phyloP scores from a whole-genome alignment of 2,888 invertebrate genomes.

The Apoda limacodes region DNA sequence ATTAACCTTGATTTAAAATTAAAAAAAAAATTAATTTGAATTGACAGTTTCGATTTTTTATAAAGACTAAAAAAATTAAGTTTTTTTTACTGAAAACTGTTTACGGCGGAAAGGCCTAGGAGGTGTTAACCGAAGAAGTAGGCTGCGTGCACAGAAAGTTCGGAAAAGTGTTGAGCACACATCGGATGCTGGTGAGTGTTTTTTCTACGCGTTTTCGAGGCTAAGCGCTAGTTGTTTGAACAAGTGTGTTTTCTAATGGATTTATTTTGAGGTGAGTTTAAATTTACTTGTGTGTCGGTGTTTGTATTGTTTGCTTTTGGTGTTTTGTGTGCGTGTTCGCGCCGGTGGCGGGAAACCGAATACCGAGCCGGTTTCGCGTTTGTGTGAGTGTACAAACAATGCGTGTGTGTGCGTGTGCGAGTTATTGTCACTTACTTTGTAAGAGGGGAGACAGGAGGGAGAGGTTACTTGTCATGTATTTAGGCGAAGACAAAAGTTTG shows the following conservation, averaged over 20 bases:
- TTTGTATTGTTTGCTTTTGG: constrained; percentile 65
- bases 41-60: too few relatives aligned
- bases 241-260: constrained; percentile 72
- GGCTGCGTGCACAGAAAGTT: constrained; percentile 56
- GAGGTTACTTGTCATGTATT: constrained; percentile 66
- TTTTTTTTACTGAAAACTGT: too few relatives aligned
- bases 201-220: constrained; percentile 70
- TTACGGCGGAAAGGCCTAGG: constrained; percentile 45
- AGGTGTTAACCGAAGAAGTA: constrained; percentile 42
- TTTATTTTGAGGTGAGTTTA: constrained; percentile 71
- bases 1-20: constrained; percentile 24
- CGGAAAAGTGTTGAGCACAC: constrained; percentile 62
- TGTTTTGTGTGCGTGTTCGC: constrained; percentile 65
- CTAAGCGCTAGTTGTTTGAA: constrained; percentile 70
- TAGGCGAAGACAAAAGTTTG: constrained; percentile 62
- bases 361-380: constrained; percentile 52
- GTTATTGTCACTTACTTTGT: constrained; percentile 66
- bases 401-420: constrained; percentile 45
- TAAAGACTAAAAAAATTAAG: too few relatives aligned
- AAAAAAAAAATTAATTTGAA: too few relatives aligned
- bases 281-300: constrained; percentile 68
- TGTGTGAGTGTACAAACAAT: constrained; percentile 62
- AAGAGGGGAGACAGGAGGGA: constrained; percentile 61
- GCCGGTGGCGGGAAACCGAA: constrained; percentile 68
- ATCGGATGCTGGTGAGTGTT: constrained; percentile 60